phyloP scores from a whole-genome alignment of 2,113 vertebrate genomes.

The Xiphophorus couchianus region DNA sequence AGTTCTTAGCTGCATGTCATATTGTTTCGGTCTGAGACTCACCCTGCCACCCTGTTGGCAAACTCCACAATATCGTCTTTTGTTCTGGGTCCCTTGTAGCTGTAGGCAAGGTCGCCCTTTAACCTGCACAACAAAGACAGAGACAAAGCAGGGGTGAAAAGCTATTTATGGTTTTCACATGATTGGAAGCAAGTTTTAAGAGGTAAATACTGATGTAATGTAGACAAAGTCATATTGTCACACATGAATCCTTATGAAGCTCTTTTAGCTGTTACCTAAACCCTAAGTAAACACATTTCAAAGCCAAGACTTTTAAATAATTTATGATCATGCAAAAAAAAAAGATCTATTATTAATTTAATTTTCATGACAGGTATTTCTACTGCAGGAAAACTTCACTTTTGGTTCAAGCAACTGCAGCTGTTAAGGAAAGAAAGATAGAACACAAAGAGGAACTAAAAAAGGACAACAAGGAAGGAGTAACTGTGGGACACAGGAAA shows the following conservation, averaged over 20 bases:
- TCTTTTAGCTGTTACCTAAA: neutral
- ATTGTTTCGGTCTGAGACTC: slow-evolving; percentile 60
- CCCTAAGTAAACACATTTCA: neutral
- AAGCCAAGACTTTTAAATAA: neutral
- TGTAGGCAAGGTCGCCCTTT: slow-evolving; percentile 94
- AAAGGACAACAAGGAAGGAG: neutral
- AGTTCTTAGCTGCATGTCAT: neutral
- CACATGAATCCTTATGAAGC: neutral
- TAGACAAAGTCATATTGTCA: neutral
- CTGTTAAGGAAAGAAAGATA: neutral
- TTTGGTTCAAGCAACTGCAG: neutral
- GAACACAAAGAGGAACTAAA: neutral
- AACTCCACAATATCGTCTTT: slow-evolving; percentile 98
- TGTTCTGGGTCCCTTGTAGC: slow-evolving; percentile 95
- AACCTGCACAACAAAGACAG: slow-evolving; percentile 76
- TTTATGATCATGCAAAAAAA: neutral
- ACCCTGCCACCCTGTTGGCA: slow-evolving; percentile 96
- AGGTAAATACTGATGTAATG: neutral
- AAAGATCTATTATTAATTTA: neutral
- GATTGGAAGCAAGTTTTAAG: neutral
- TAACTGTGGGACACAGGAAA: too few species aligned
- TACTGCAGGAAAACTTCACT: neutral
- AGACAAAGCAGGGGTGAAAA: neutral
- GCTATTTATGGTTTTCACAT: neutral
- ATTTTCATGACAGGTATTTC: neutral